Percentiles rank a stretch among this genome's conserved stretches.
Conservation (phyloP, 2,888 invertebrate genomes). For the Mesochorus sp. region DNA sequence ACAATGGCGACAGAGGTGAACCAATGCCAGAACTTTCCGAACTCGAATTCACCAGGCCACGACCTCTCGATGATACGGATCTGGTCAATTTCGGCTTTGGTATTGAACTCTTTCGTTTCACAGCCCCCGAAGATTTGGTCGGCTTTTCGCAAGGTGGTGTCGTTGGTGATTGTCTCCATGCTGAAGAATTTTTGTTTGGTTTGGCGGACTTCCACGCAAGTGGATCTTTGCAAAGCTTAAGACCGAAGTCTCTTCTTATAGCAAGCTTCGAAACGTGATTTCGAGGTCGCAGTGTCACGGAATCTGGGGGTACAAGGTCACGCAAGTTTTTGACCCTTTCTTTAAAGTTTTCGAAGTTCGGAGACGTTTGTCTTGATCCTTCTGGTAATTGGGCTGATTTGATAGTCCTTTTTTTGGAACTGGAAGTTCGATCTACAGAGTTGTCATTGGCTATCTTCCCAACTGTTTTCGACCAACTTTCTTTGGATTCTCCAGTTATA, state of each 20-base stretch:
- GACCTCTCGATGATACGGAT: conserved; percentile 56
- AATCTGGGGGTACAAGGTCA: background rate
- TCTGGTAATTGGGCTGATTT: conserved; percentile 5
- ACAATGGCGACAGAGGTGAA: conserved; percentile 76
- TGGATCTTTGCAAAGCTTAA: conserved; percentile 67
- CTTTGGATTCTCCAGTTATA: background rate
- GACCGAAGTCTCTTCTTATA: conserved; percentile 67
- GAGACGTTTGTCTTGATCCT: background rate
- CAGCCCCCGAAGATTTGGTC: conserved; percentile 8
- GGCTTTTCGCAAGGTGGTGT: background rate
- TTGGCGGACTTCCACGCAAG: conserved; percentile 49
- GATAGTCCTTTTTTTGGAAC: background rate
- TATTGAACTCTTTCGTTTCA: conserved; percentile 66
- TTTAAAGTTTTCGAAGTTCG: conserved; percentile 8
- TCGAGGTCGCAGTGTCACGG: conserved; percentile 12
- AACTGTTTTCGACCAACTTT: background rate
- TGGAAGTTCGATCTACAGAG: too few relatives aligned
- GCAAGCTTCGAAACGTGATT: conserved; percentile 56
- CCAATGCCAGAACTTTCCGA: conserved; percentile 78
- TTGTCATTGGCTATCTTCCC: background rate
- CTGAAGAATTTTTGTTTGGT: conserved; percentile 60
- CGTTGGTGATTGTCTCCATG: conserved; percentile 58
- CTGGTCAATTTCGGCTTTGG: conserved; percentile 66
- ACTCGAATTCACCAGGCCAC: conserved; percentile 74
- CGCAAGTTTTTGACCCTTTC: background rate